Evolutionary conservation across 2,797 vertebrate species (phyloP), one percentile per base, ranked within the genome.

Genomic region (Channallabes apus): DNA sequence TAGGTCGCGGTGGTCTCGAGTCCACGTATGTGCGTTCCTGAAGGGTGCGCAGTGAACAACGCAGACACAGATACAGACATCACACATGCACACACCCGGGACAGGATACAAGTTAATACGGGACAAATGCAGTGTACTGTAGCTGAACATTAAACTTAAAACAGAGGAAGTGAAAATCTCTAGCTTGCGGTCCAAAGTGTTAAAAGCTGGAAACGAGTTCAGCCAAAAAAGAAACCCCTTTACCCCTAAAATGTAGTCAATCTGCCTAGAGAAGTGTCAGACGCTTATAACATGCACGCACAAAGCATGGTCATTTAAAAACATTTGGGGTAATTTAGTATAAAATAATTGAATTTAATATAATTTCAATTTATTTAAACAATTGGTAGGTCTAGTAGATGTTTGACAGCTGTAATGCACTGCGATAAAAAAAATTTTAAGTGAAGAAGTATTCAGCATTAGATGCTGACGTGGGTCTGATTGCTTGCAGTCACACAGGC

Each of bases 1-100:
- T 97, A 99, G 1, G 97, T 99, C 82, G 98, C 97, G 6, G 98
- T 99, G 51, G 98, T 99, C 95, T 99, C 98, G 83, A 99, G 90
- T 32, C 96, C 97, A 87, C 98, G 94, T 86, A 99, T 95, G 82
- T 99, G 98, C 41, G 98, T 98, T 84, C 98, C 98, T 99, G 69
- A 54, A 92, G 87, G 59, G 11, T 3, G 58, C n/a, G 83, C 82
- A 15, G 14, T 17, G 15, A 51, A 54, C 24, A 73, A 46, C 15
- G 15, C 12, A 86, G 54, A 38, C 67, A 11, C 20, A 41, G 3
- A 46, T 24, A 46, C 11, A 41, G 54, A 46, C 15, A 65, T 29
- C n/a, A 17, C 11, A 18, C 65, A 35, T 18, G 20, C 69, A 72
- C 11, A 24, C 8, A 71, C 2, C 11, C 22, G 4, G 35, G 4